Evolutionary conservation across 1,140 invertebrate genomes (phyloP), one percentile per base, ranked within the genome.

Genomic region (Tetragonula clypearis): DNA sequence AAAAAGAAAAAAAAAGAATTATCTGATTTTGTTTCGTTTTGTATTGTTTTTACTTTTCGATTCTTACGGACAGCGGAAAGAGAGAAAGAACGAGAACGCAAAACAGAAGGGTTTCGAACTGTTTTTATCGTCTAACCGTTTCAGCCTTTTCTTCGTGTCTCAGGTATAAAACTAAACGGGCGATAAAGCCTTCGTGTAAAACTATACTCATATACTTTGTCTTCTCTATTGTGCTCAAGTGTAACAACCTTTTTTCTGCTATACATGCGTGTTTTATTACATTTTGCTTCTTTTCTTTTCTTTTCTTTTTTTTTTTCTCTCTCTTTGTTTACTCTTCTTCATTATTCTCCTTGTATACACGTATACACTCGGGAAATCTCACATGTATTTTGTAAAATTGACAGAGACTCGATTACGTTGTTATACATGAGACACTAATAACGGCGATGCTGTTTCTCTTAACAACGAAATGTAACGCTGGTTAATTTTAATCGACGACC

Each of bases 341-440:
- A 41, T 74, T n/a, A 30, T 74, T 79, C 23, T 23, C 53, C 26
- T 62, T 72, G 41, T 73, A 65, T 41, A 72, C 79, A 84, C 68
- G 82, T 84, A 84, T 84, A 84, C 82, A 79, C 68, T 56, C 76
- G 58, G 75, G 14, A 65, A 66, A 69, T 56, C 30, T 58, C 53
- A 68, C 55, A 58, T 84, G 62, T 62, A 62, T 62, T 49, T 76
- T 53, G 68, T 62, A 79, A 86, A 85, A 69, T 89, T 85, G 87
- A 89, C 87, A 86, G 79, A 86, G 79, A 76, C 75, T 86, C 85
- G 80, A 88, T 88, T 89, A 68, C 72, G 87, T 89, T 88, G 79
- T 89, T 89, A 89, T 89, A 89, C 87, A 84, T 89, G 88, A 89
- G 88, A 89, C 88, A 89, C 88, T 89, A 76, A 76, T 75, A 82